phyloP scores from a whole-genome alignment of 2,888 invertebrate genomes.

The Pollenia amentaria region DNA sequence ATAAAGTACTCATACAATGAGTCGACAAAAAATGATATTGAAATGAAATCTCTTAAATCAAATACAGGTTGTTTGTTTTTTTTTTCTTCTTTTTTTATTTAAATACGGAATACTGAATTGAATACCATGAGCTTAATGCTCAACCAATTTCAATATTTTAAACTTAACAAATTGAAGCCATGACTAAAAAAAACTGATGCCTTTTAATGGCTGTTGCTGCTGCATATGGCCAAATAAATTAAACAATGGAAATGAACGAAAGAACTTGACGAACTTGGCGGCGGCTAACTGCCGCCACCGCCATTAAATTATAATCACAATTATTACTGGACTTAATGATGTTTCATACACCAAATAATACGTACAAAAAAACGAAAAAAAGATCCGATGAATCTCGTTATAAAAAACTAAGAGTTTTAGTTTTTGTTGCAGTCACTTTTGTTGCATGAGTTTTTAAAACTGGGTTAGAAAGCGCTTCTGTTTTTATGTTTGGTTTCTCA shows the following conservation, averaged over 20 bases:
- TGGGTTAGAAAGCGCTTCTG: constrained; percentile 65
- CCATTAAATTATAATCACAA: constrained; percentile 72
- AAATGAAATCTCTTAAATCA: constrained; percentile 39
- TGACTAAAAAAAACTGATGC: constrained; percentile 25
- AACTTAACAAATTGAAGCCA: constrained; percentile 34
- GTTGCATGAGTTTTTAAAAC: constrained; percentile 19
- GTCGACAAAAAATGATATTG: constrained; percentile 45
- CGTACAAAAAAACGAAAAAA: constrained; percentile 2
- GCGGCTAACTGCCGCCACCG: constrained; percentile 72
- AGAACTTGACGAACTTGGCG: constrained; percentile 63
- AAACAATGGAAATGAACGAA: constrained; percentile 32
- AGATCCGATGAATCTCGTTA: constrained; percentile 41
- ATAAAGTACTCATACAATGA: constrained; percentile 36
- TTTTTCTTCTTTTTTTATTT: constrained; percentile 11
- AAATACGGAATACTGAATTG: background rate
- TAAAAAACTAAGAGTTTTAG: constrained; percentile 27
- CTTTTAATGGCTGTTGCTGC: constrained; percentile 60
- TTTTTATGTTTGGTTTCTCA: constrained; percentile 41
- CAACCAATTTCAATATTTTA: constrained; percentile 38
- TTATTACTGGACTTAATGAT: constrained; percentile 71
- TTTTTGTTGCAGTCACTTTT: constrained; percentile 34
- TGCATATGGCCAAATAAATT: constrained; percentile 31
- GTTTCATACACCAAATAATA: constrained; percentile 25
- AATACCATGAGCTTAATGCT: constrained; percentile 41
- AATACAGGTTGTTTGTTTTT: constrained; percentile 33